These are phyloP conservation scores for fruit fly (Drosophila melanogaster) DNA, from an alignment of 1,140 invertebrate genomes.

Conservation along the genomic window Release_6_plus_ISO1_MT NT_033779.5:17029001-17029500, in stretches of 20 bases:
- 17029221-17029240: slow-evolving; percentile 64
- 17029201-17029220: slow-evolving; percentile 34
- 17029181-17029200: slow-evolving; percentile 52
- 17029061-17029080: slow-evolving; percentile 44
- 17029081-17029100: slow-evolving; percentile 52
- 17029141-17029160: slow-evolving; percentile 64
- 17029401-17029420: slow-evolving; percentile 42
- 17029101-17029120: slow-evolving; percentile 73
- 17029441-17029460: not conserved
- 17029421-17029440: slow-evolving; percentile 11
- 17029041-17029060: slow-evolving; percentile 21
- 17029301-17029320: slow-evolving; percentile 51
- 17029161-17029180: slow-evolving; percentile 49
- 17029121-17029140: slow-evolving; percentile 52
- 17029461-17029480: not conserved
- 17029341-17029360: slow-evolving; percentile 1
- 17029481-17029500: not conserved
- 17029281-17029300: slow-evolving; percentile 67
- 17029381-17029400: slow-evolving; percentile 54
- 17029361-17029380: slow-evolving; percentile 19
- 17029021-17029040: slow-evolving; percentile 1
- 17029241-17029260: slow-evolving; percentile 59
- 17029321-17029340: slow-evolving; percentile 24
- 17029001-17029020: slow-evolving; percentile 38
- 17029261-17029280: slow-evolving; percentile 47